Percentiles rank a stretch among this genome's conserved stretches.
phyloP scores from a whole-genome alignment of 2,113 vertebrate species.

The Athene cunicularia region DNA sequence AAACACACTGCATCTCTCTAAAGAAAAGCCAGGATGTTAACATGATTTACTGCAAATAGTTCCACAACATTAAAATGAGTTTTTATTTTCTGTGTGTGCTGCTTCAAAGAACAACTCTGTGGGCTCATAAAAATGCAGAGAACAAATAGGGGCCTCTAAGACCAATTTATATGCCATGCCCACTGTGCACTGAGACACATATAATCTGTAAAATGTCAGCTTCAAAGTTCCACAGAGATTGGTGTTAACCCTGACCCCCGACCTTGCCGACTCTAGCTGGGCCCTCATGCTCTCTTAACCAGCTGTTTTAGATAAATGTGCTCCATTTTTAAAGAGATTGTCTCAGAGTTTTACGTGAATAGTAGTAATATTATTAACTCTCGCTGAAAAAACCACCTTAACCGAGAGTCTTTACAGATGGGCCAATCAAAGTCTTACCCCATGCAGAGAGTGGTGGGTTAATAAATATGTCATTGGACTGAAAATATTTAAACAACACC shows the following conservation, averaged over 20 bases:
- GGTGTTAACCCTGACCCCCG: constrained; percentile 90
- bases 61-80: constrained; percentile 83
- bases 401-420: constrained; percentile 71
- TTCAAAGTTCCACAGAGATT: constrained; percentile 92
- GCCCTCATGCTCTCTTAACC: constrained; percentile 81
- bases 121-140: constrained; percentile 86
- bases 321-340: constrained; percentile 81
- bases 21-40: constrained; percentile 77
- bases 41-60: constrained; percentile 84
- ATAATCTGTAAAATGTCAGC: constrained; percentile 91
- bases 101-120: constrained; percentile 87
- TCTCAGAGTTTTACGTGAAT: constrained; percentile 77
- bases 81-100: constrained; percentile 82
- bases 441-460: constrained; percentile 77
- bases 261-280: constrained; percentile 83
- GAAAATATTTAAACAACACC: constrained; percentile 82
- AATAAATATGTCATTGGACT: constrained; percentile 84
- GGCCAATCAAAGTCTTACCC: constrained; percentile 73
- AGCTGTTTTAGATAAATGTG: constrained; percentile 95
- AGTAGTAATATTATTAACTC: constrained; percentile 83
- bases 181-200: constrained; percentile 82
- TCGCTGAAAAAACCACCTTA: constrained; percentile 78
- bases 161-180: constrained; percentile 85
- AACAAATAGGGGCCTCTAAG: constrained; percentile 87
- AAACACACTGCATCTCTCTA: constrained; percentile 3